Conservation (phyloP, 2,113 vertebrate genomes). For the Willisornis vidua region DNA sequence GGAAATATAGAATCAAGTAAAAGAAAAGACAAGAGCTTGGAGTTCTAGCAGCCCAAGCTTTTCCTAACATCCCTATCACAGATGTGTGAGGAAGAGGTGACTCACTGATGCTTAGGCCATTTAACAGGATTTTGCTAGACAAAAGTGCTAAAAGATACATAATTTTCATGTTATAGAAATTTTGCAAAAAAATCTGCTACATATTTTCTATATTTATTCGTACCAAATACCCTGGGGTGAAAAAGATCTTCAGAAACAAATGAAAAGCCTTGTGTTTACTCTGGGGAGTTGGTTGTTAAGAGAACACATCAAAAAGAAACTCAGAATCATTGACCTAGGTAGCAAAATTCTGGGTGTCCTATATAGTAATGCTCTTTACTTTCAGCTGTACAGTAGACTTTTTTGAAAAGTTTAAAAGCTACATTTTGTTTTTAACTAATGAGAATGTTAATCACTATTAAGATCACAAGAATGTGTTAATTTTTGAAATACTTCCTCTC, state of each 20-base stretch:
- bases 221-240: background rate
- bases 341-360: background rate
- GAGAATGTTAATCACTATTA: background rate
- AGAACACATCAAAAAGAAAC: background rate
- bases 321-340: background rate
- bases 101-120: background rate
- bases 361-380: background rate
- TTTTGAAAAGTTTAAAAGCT: background rate
- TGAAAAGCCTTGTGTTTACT: background rate
- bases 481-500: background rate
- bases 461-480: background rate
- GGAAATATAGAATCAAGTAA: background rate
- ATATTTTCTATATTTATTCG: background rate
- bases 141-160: background rate
- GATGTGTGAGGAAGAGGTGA: background rate
- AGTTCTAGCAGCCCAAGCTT: background rate
- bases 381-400: background rate
- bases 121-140: background rate
- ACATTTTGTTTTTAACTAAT: background rate
- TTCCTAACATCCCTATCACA: background rate
- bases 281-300: fast-evolving
- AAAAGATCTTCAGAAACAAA: background rate
- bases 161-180: background rate
- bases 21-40: background rate
- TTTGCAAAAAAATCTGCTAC: background rate